Conservation (phyloP, 2,797 vertebrate species). For the Ptychobarbus kaznakovi region DNA sequence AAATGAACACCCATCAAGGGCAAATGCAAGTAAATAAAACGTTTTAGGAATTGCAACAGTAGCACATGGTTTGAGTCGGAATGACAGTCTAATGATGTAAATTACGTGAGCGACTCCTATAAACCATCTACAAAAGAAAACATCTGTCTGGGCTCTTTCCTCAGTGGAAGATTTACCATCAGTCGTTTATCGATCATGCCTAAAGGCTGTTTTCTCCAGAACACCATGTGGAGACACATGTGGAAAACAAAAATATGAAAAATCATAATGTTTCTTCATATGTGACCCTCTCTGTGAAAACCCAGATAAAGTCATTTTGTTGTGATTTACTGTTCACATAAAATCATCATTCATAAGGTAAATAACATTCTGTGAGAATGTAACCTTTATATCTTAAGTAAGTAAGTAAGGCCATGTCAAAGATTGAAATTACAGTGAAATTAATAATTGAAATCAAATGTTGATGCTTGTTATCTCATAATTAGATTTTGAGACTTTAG, state of each 20-base stretch:
- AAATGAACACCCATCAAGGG: not conserved
- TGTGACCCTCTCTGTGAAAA: too few species aligned
- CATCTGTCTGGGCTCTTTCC: conserved; percentile 3
- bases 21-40: not conserved
- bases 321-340: too few species aligned
- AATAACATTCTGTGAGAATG: too few species aligned
- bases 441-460: too few species aligned
- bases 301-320: too few species aligned
- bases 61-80: not conserved
- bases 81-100: conserved; percentile 14
- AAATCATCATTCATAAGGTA: too few species aligned
- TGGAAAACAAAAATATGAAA: conserved; percentile 21
- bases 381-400: too few species aligned
- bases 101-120: conserved; percentile 12
- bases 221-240: conserved; percentile 19
- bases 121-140: conserved; percentile 34
- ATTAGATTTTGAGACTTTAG: too few species aligned
- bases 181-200: conserved; percentile 10
- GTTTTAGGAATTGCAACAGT: not conserved
- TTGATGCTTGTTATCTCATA: too few species aligned
- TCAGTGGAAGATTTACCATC: conserved; percentile 5
- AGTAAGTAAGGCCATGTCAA: too few species aligned
- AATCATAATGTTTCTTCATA: conserved; percentile 1
- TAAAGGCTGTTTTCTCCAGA: conserved; percentile 11
- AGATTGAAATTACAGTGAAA: too few species aligned